phyloP scores from a whole-genome alignment of 2,888 invertebrate species.

The Chaitophorus viminalis region DNA sequence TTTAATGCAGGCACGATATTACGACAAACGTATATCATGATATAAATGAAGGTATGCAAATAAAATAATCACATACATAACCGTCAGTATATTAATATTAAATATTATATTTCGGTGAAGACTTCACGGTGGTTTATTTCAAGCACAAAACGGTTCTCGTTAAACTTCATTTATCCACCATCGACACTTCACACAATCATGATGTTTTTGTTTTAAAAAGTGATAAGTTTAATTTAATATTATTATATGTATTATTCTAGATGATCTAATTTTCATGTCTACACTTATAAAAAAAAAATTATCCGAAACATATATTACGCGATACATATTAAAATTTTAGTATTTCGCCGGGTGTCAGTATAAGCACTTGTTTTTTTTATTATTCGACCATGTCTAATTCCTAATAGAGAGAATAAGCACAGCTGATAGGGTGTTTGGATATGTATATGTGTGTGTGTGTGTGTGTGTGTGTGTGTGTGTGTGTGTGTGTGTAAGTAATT shows the following conservation, averaged over 20 bases:
- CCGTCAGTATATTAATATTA: not conserved
- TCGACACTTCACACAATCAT: not conserved
- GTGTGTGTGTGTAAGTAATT: not conserved
- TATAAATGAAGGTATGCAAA: not conserved
- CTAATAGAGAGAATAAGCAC: constrained; percentile 15
- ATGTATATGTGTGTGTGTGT: not conserved
- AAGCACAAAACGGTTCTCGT: not conserved
- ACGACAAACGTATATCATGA: not conserved
- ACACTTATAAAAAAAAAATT: not conserved
- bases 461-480: not conserved
- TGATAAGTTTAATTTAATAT: not conserved
- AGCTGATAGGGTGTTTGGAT: constrained; percentile 32
- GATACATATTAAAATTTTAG: not conserved
- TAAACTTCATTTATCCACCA: not conserved
- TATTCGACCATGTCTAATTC: constrained; percentile 26
- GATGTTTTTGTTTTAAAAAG: not conserved
- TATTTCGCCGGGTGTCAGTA: not conserved
- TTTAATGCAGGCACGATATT: not conserved
- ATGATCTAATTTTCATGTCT: not conserved
- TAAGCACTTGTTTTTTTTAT: not conserved
- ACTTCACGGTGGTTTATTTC: not conserved
- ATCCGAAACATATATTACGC: not conserved
- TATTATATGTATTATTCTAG: not conserved
- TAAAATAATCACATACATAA: not conserved
- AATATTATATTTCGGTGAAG: not conserved